These are phyloP conservation scores for Deroplatys truncata DNA, from an alignment of 2,888 invertebrate species.

Conservation along the genomic window DNA sequence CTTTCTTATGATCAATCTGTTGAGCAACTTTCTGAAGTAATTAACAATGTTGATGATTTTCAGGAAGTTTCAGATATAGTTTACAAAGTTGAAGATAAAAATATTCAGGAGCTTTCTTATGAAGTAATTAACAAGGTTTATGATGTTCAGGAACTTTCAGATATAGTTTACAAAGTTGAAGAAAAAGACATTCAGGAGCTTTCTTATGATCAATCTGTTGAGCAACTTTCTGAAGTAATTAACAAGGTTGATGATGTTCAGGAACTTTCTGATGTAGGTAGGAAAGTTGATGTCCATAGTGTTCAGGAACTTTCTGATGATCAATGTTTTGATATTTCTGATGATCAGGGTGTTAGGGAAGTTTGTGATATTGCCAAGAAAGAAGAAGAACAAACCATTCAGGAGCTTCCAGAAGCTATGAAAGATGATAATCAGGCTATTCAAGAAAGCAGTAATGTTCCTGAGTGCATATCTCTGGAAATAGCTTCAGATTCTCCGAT, in stretches of 20 bases:
- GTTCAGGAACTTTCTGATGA: neutral
- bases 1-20: neutral
- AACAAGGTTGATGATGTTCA: too few species aligned
- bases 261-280: neutral
- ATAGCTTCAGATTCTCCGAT: neutral
- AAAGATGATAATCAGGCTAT: neutral
- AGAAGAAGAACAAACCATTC: neutral
- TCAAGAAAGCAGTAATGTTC: neutral
- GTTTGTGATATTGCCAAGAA: neutral
- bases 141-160: neutral
- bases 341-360: too few species aligned
- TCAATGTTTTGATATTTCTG: too few species aligned
- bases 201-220: neutral
- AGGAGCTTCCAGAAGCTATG: neutral
- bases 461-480: neutral
- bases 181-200: neutral
- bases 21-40: too few species aligned
- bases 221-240: too few species aligned
- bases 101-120: neutral
- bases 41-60: neutral
- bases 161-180: neutral
- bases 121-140: too few species aligned
- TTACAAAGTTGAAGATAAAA: neutral
- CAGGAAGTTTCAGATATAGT: neutral
- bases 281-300: neutral